Evolutionary conservation across 2,888 invertebrate species (phyloP).

Genomic region (Dexiosoma caninum): DNA sequence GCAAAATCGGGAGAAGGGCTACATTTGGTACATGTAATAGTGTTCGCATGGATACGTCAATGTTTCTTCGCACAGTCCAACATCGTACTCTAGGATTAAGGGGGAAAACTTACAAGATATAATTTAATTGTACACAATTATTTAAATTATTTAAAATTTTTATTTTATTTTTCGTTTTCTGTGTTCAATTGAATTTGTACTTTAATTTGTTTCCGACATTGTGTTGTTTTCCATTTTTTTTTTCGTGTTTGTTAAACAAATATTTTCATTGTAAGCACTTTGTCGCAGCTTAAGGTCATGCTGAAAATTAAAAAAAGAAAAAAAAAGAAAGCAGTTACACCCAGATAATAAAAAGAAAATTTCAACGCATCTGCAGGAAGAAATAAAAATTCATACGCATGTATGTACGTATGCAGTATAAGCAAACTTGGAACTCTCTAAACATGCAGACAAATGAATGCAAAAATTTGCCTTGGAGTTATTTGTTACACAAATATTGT

Average conservation of each 20-base stretch:
- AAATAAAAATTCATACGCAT: not conserved
- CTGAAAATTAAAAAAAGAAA: constrained; percentile 7
- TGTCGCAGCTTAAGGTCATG: constrained; percentile 54
- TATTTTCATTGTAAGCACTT: constrained; percentile 48
- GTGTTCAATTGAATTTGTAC: too few species aligned
- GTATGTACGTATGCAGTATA: not conserved
- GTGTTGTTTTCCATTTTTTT: not conserved
- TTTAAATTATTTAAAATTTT: too few species aligned
- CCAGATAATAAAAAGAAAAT: not conserved
- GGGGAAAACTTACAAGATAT: too few species aligned
- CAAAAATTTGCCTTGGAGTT: not conserved
- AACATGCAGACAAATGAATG: not conserved
- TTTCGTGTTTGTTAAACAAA: not conserved
- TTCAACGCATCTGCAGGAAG: not conserved
- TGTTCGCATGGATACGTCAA: too few species aligned
- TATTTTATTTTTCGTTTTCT: too few species aligned
- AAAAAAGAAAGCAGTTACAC: not conserved
- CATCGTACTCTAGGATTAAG: not conserved
- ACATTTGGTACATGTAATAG: too few species aligned
- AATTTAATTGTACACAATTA: too few species aligned
- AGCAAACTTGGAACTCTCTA: too few species aligned
- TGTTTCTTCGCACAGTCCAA: not conserved
- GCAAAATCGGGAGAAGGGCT: too few species aligned
- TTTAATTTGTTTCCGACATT: constrained; percentile 5
- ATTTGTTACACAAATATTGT: not conserved